Percentiles rank a stretch among this genome's conserved stretches.
Evolutionary conservation across 2,113 vertebrate genomes (phyloP).

Genomic region (Sturnus vulgaris): DNA sequence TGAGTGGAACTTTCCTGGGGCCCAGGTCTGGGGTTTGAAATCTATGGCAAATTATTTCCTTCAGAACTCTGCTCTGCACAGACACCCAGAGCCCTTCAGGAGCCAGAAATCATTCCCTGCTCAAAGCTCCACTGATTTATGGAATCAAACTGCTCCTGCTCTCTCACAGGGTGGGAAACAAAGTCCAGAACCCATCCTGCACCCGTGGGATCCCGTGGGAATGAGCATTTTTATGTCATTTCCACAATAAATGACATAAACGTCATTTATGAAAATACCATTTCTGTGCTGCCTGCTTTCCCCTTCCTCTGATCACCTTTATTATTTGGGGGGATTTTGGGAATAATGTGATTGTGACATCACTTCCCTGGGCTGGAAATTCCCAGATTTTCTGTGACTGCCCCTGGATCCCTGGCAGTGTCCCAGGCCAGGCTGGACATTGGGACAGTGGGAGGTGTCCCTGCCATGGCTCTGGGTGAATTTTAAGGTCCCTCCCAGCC

Average conservation of each 20-base stretch:
- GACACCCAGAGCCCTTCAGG: background rate
- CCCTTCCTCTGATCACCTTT: background rate
- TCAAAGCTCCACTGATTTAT: background rate
- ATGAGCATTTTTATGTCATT: no score
- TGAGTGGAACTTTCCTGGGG: background rate
- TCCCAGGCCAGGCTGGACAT: background rate
- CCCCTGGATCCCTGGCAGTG: background rate
- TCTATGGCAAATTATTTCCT: background rate
- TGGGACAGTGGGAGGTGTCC: background rate
- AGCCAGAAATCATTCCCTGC: background rate
- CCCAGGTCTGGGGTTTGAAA: background rate
- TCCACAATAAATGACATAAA: no score
- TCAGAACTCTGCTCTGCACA: background rate
- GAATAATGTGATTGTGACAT: background rate
- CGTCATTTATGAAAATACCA: no score
- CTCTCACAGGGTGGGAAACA: rapidly evolving
- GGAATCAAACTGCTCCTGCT: background rate
- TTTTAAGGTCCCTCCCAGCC: background rate
- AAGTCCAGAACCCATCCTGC: rapidly evolving
- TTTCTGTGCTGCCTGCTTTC: background rate
- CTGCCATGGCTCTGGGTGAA: rapidly evolving
- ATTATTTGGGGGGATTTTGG: rapidly evolving
- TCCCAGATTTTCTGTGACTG: background rate
- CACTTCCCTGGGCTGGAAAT: rapidly evolving
- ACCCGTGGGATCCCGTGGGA: rapidly evolving